Evolutionary conservation across 1,140 invertebrate genomes (phyloP), one percentile per base, ranked within the genome.

Genomic region (Cherax quadricarinatus): DNA sequence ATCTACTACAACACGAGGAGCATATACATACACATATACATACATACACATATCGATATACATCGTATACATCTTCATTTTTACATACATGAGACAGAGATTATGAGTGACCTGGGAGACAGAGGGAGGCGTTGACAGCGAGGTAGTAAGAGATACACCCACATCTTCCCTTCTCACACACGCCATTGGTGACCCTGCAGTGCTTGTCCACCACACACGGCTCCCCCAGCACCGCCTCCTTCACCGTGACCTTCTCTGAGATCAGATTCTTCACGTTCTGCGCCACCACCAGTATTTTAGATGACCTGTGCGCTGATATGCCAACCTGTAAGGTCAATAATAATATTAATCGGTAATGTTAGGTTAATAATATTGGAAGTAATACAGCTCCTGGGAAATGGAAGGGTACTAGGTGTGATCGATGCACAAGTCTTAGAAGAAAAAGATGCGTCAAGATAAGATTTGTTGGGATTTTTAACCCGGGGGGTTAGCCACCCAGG

Each of bases 121-220:
- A 88, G 86, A 14, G 73, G 1, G 73, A 49, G 12, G 57, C 10
- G 75, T 88, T 62, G 73, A 88, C 49, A 16, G 51, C 73, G 16
- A 88, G 49, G 75, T 88, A 79, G 41, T 88, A n/a, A 2, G 86
- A 51, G 16, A 57, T 6, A 30, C 86, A 88, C 0, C 41, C 6
- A 49, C 86, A 88, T 21, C 75, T 80, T 3, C 86, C 86, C 24
- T 88, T 80, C 4, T 79, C 30, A 49, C 86, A 88, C 73, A 21
- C 53, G n/a, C 86, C 57, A 24, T 24, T 12, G 18, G 75, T 51
- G 6, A 53, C 86, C 12, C 57, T 48, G 78, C 86, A 88, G 75
- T 79, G 24, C 78, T 88, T 88, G 53, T 49, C 80, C n/a, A 88
- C n/a, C n/a, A 62, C 75, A 30, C 86, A 88, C 49, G 21, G 9